These are phyloP conservation scores for Tringa solitaria DNA, from an alignment of 2,113 vertebrate species.

Conservation along the genomic window DNA sequence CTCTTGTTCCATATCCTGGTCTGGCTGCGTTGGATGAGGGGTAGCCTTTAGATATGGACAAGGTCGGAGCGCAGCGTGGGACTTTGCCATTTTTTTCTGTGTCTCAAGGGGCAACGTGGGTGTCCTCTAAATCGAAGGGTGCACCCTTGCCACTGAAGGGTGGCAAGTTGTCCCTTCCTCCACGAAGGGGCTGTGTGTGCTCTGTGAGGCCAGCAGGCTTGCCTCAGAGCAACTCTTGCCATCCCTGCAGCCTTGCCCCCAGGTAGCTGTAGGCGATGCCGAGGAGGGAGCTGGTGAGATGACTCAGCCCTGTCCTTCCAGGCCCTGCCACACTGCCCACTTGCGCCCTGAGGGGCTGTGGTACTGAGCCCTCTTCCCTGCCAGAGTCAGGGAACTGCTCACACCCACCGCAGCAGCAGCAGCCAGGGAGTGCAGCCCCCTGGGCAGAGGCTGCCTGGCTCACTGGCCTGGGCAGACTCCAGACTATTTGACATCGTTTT, in stretches of 20 bases:
- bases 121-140: background rate
- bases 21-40: background rate
- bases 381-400: background rate
- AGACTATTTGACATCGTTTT: background rate
- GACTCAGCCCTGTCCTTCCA: background rate
- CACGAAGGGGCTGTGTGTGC: background rate
- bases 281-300: background rate
- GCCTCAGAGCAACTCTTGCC: background rate
- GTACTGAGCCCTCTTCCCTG: background rate
- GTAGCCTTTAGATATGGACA: background rate
- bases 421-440: background rate
- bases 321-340: background rate
- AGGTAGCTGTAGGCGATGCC: background rate
- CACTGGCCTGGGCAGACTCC: background rate
- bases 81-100: accelerated
- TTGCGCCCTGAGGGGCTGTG: background rate
- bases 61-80: background rate
- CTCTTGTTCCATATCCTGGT: background rate
- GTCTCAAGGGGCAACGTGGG: background rate
- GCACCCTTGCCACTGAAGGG: background rate
- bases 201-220: background rate
- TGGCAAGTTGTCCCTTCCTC: background rate
- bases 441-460: background rate
- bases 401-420: background rate
- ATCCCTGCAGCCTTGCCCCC: background rate